Conservation (phyloP, 1,140 invertebrate genomes). For the Drosophila kepulauana region DNA sequence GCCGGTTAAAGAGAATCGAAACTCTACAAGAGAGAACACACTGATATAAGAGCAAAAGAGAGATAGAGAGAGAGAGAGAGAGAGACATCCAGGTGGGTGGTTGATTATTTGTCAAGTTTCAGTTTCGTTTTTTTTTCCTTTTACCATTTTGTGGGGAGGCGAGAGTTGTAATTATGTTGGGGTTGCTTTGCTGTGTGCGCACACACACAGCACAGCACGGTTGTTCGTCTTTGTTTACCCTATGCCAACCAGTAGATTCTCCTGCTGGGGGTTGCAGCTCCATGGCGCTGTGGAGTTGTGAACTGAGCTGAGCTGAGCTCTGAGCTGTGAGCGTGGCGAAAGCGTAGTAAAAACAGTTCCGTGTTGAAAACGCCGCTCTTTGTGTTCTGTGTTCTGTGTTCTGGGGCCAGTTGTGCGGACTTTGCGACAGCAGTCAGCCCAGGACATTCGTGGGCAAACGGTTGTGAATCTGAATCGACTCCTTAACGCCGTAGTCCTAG, state of each 20-base stretch:
- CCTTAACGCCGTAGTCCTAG: neutral
- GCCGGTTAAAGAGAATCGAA: constrained; percentile 50
- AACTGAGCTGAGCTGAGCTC: neutral
- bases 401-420: constrained; percentile 40
- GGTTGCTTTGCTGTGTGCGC: constrained; percentile 56
- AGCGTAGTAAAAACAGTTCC: constrained; percentile 62
- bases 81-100: constrained; percentile 41
- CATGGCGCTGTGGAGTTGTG: neutral
- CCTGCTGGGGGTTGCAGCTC: constrained; percentile 44
- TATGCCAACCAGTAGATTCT: neutral
- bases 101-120: constrained; percentile 32
- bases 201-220: neutral
- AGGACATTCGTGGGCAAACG: constrained; percentile 81
- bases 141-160: neutral
- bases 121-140: neutral
- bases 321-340: constrained; percentile 13
- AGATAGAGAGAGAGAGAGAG: constrained; percentile 25
- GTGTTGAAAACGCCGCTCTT: constrained; percentile 62
- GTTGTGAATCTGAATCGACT: constrained; percentile 69
- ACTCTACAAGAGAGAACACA: constrained; percentile 10
- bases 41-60: constrained; percentile 8
- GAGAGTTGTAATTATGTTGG: constrained; percentile 60
- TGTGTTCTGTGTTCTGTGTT: constrained; percentile 49
- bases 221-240: constrained; percentile 33
- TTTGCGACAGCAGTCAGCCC: constrained; percentile 40